Evolutionary conservation across 1,140 invertebrate genomes (phyloP).

Genomic region (Matsumurasca onukii): DNA sequence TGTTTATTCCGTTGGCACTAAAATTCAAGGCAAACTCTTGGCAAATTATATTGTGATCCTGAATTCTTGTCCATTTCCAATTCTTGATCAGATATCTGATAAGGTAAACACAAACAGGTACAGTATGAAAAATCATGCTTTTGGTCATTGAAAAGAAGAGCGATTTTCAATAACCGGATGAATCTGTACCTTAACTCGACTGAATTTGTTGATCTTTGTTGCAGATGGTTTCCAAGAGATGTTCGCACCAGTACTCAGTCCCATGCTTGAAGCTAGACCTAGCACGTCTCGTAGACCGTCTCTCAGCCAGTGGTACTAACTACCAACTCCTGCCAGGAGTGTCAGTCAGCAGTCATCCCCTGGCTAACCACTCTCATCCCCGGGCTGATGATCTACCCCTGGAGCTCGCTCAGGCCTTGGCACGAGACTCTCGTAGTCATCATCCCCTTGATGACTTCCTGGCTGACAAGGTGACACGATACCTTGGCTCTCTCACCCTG

Average conservation of each 20-base stretch:
- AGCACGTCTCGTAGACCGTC: constrained; percentile 70
- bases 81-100: no score
- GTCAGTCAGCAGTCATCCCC: background rate
- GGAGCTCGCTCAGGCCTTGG: constrained; percentile 28
- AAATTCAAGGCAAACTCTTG: no score
- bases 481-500: constrained; percentile 70
- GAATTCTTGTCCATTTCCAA: no score
- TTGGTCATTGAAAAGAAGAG: no score
- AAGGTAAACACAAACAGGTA: no score
- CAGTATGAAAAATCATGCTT: no score
- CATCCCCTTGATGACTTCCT: constrained; percentile 75
- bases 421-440: constrained; percentile 53
- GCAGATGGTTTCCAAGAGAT: constrained; percentile 47
- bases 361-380: constrained; percentile 54
- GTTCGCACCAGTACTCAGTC: constrained; percentile 66
- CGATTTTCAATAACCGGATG: no score
- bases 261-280: constrained; percentile 79
- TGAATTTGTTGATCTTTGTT: no score
- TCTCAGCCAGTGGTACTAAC: constrained; percentile 58
- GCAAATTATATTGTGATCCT: no score
- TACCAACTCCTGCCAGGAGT: constrained; percentile 59
- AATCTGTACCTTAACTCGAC: no score
- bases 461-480: constrained; percentile 65
- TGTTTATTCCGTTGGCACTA: no score
- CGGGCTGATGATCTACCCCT: constrained; percentile 50